Evolutionary conservation across 2,888 invertebrate genomes (phyloP).

Genomic region (Buathra laborator): DNA sequence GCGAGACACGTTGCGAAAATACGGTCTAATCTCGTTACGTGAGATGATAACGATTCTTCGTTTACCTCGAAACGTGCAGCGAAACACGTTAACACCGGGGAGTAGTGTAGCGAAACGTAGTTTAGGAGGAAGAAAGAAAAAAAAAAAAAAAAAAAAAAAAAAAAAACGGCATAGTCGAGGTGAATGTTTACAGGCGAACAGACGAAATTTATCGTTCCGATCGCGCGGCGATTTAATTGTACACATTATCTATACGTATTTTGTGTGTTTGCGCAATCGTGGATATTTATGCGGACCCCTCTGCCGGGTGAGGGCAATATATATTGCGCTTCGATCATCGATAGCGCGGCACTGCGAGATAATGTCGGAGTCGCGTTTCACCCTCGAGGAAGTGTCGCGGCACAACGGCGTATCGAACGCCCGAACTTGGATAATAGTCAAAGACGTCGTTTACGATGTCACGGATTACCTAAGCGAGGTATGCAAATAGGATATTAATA

Average conservation of each 20-base stretch:
- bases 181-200: not conserved
- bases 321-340: slow-evolving; percentile 6
- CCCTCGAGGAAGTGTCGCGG: slow-evolving; percentile 87
- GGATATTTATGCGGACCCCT: slow-evolving; percentile 20
- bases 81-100: not conserved
- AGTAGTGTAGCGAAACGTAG: not conserved
- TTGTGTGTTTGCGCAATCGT: not conserved
- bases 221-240: not conserved
- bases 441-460: slow-evolving; percentile 90
- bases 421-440: slow-evolving; percentile 89
- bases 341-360: slow-evolving; percentile 7
- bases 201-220: slow-evolving; percentile 1
- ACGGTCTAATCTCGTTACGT: slow-evolving; percentile 62
- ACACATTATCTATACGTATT: not conserved
- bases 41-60: slow-evolving; percentile 60
- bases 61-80: not conserved
- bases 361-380: slow-evolving; percentile 61
- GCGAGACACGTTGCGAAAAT: not conserved
- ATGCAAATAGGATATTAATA: slow-evolving; percentile 63
- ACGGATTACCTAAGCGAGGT: slow-evolving; percentile 88
- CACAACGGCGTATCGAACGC: slow-evolving; percentile 87
- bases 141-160: not conserved
- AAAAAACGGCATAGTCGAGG: not conserved
- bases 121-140: not conserved
- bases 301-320: not conserved